Evolutionary conservation across 2,113 vertebrate species (phyloP).

Genomic region (Cyanocitta stelleri): DNA sequence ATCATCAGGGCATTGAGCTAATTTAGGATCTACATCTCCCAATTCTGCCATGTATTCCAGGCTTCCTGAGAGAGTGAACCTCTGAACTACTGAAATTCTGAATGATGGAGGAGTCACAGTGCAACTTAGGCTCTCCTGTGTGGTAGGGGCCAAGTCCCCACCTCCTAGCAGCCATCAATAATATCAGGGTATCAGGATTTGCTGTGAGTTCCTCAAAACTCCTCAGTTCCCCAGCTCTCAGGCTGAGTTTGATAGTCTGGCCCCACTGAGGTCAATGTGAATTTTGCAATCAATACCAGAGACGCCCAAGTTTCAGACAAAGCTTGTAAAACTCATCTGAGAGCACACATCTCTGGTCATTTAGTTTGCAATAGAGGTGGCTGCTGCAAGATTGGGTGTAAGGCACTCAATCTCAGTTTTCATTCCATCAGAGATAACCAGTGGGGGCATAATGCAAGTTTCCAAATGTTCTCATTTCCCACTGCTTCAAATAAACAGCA

Average conservation of each 20-base stretch:
- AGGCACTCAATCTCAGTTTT: neutral
- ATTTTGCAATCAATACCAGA: neutral
- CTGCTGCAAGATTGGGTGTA: neutral
- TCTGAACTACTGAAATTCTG: slow-evolving; percentile 1
- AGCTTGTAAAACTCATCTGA: neutral
- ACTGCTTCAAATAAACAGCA: neutral
- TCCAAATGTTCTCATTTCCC: neutral
- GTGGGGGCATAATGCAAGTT: neutral
- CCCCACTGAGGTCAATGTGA: neutral
- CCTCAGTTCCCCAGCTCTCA: neutral
- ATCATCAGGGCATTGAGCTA: neutral
- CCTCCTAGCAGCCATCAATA: neutral
- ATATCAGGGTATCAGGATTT: neutral
- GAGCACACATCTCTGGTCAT: neutral
- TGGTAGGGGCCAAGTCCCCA: neutral
- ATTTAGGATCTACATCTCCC: neutral
- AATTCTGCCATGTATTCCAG: neutral
- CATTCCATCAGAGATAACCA: neutral
- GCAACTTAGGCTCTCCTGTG: neutral
- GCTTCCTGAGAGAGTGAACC: neutral
- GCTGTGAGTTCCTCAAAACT: neutral
- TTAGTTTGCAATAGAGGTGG: neutral
- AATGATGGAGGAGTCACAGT: neutral
- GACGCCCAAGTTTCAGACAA: neutral
- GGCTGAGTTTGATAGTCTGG: neutral